A percentile compares a stretch with the other conserved stretches of the same genome.
These are phyloP conservation scores for Benitochromis conjunctus DNA, from an alignment of 2,113 vertebrate genomes.

Conservation along the genomic window DNA sequence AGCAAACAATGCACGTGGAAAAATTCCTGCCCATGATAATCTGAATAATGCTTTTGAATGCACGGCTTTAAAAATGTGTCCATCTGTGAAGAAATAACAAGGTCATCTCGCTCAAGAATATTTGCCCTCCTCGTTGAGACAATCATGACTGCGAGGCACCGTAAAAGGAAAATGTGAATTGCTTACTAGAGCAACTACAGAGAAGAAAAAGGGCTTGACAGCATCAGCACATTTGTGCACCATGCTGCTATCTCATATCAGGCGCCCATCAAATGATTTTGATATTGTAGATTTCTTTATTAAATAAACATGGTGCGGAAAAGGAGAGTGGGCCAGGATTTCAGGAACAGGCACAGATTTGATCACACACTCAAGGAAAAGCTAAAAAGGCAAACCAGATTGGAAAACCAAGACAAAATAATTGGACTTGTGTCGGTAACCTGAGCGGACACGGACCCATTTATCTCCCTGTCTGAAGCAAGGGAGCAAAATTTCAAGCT, in stretches of 20 bases:
- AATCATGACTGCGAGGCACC: conserved; percentile 13
- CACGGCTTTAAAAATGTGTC: neutral
- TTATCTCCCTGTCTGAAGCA: conserved; percentile 45
- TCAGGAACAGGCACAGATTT: conserved; percentile 16
- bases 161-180: conserved; percentile 45
- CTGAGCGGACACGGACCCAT: conserved; percentile 41
- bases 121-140: conserved; percentile 14
- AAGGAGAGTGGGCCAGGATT: neutral
- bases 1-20: neutral
- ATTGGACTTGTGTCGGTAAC: conserved; percentile 46
- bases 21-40: neutral
- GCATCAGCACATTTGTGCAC: conserved; percentile 52
- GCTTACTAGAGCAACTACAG: conserved; percentile 28
- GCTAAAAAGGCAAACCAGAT: conserved; percentile 17
- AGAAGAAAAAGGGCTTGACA: conserved; percentile 25
- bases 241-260: conserved; percentile 45
- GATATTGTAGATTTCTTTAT: conserved; percentile 52
- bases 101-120: conserved; percentile 13
- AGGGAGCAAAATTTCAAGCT: neutral
- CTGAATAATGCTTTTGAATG: neutral
- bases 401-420: conserved; percentile 23
- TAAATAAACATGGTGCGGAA: conserved; percentile 50
- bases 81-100: neutral
- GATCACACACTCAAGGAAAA: conserved; percentile 21
- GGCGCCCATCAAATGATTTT: conserved; percentile 33